These are phyloP conservation scores for Aelia acuminata DNA, from an alignment of 2,888 invertebrate species.

Conservation along the genomic window DNA sequence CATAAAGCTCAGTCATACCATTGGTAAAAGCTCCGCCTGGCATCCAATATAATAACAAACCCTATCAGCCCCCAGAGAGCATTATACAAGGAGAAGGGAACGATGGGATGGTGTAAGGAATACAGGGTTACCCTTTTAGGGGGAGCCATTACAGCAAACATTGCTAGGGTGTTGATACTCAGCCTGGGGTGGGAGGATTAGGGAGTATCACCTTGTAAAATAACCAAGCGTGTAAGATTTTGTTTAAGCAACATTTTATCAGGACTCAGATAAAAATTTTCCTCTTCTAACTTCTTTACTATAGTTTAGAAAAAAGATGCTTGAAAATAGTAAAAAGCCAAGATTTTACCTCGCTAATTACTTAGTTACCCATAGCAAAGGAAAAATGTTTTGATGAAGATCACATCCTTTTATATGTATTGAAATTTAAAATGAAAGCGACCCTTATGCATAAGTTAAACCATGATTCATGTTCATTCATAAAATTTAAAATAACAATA, in stretches of 20 bases:
- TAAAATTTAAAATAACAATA: no score
- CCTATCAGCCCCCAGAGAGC: background rate
- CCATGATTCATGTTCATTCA: no score
- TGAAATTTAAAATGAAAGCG: no score
- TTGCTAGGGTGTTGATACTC: background rate
- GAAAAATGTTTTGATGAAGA: no score
- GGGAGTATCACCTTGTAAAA: background rate
- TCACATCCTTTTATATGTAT: no score
- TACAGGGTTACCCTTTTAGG: conserved; percentile 32
- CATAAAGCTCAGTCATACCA: background rate
- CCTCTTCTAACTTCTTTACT: background rate
- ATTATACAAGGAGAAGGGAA: background rate
- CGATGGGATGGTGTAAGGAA: background rate
- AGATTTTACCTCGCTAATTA: no score
- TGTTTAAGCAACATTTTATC: background rate
- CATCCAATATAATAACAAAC: background rate
- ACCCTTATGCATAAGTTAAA: no score
- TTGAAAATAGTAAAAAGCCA: no score
- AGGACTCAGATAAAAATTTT: background rate
- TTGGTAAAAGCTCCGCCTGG: background rate
- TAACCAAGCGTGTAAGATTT: background rate
- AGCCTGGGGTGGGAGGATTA: background rate
- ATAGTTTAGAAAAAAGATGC: no score
- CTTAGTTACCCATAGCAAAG: no score
- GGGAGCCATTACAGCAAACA: conserved; percentile 18